Percentiles rank a stretch among this genome's conserved stretches.
phyloP scores from a whole-genome alignment of 2,797 vertebrate species.

The Thaleichthys pacificus region DNA sequence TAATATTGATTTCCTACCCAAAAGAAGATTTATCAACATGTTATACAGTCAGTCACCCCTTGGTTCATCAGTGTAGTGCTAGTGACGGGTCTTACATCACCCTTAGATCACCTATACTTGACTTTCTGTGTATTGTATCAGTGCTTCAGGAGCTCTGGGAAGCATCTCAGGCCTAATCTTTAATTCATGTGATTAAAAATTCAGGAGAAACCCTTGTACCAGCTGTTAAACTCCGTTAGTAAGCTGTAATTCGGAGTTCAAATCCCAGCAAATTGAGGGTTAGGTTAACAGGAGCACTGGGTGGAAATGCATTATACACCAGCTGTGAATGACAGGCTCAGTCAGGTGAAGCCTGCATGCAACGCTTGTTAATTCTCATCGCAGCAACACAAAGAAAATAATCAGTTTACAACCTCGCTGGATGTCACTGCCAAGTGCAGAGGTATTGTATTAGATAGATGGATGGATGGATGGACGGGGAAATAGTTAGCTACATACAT shows the following conservation, averaged over 20 bases:
- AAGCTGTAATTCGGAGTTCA: conserved; percentile 90
- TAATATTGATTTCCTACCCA: neutral
- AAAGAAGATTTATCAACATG: neutral
- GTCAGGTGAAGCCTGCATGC: conserved; percentile 70
- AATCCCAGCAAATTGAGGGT: conserved; percentile 89
- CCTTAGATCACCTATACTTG: conserved; percentile 24
- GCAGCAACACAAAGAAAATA: conserved; percentile 33
- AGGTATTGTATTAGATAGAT: neutral
- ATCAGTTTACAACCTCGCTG: neutral
- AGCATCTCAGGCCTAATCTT: conserved; percentile 80
- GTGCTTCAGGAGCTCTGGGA: conserved; percentile 68
- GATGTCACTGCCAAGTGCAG: neutral
- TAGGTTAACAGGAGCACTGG: conserved; percentile 81
- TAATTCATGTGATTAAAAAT: conserved; percentile 94
- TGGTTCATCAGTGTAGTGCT: neutral
- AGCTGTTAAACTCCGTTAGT: conserved; percentile 86
- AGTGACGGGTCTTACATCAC: neutral
- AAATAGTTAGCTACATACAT: neutral
- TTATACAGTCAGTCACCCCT: neutral
- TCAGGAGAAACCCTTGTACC: conserved; percentile 86
- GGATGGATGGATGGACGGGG: neutral
- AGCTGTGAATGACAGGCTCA: conserved; percentile 78
- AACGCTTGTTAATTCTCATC: conserved; percentile 64
- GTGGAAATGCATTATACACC: conserved; percentile 80
- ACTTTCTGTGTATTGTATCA: conserved; percentile 61